These are phyloP conservation scores for Falco novaeseelandiae DNA, from an alignment of 2,797 vertebrate species.

Conservation along the genomic window DNA sequence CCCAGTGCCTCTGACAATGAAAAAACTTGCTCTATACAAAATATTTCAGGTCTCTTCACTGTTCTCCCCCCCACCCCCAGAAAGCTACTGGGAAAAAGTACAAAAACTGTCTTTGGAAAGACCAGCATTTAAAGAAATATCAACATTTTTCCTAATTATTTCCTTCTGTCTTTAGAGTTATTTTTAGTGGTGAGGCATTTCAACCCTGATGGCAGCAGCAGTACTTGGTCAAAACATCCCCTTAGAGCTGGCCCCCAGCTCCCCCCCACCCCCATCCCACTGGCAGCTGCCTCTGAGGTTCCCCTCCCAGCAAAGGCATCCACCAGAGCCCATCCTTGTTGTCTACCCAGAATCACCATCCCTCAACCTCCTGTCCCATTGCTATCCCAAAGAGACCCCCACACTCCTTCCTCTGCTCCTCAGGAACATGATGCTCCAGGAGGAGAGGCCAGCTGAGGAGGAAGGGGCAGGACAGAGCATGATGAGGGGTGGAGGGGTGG, in stretches of 20 bases:
- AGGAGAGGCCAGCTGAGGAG: background rate
- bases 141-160: background rate
- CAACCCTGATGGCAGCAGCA: background rate
- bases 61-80: background rate
- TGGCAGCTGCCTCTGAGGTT: background rate
- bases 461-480: accelerated
- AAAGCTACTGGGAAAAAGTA: background rate
- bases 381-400: background rate
- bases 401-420: accelerated
- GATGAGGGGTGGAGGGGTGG: accelerated
- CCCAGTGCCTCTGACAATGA: background rate
- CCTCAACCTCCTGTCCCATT: background rate
- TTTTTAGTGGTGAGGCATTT: background rate
- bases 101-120: background rate
- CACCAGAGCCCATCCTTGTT: no score
- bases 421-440: accelerated
- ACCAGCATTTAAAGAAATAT: background rate
- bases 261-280: background rate
- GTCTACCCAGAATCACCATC: background rate
- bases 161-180: background rate
- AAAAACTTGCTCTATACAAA: background rate
- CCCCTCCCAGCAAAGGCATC: background rate
- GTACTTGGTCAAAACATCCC: background rate
- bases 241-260: background rate
- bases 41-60: background rate